Evolutionary conservation across 2,797 vertebrate species (phyloP).

Genomic region (Ptychadena robeensis): DNA sequence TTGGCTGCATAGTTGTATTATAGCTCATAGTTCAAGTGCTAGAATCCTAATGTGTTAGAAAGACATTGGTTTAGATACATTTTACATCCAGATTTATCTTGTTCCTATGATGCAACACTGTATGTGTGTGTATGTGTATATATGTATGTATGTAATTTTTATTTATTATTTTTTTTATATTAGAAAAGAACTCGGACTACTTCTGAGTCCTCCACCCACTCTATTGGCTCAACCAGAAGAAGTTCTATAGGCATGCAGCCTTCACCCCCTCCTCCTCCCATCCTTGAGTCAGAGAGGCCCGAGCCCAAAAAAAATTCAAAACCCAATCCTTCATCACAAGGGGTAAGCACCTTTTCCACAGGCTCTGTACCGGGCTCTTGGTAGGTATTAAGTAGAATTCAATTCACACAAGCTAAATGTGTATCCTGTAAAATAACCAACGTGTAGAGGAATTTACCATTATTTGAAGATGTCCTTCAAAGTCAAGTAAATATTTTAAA

Average conservation of each 20-base stretch:
- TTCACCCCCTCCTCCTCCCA: conserved; percentile 77
- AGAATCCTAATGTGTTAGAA: neutral
- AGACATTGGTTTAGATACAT: neutral
- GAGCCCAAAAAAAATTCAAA: conserved; percentile 73
- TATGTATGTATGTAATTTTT: too few species aligned
- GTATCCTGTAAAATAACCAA: too few species aligned
- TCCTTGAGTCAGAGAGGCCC: conserved; percentile 75
- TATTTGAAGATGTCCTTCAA: too few species aligned
- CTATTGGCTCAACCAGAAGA: conserved; percentile 78
- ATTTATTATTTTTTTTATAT: neutral
- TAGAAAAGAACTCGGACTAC: conserved; percentile 79
- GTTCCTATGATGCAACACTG: too few species aligned
- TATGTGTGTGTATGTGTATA: too few species aligned
- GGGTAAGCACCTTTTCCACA: conserved; percentile 68
- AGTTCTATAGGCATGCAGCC: conserved; percentile 76
- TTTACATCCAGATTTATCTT: too few species aligned
- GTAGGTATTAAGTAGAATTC: neutral
- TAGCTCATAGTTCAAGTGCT: too few species aligned
- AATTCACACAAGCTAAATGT: too few species aligned
- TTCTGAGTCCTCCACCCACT: conserved; percentile 85
- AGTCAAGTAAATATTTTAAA: too few species aligned
- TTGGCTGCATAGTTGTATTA: too few species aligned
- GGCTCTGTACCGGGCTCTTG: neutral
- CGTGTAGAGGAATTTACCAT: too few species aligned
- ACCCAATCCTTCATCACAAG: conserved; percentile 64